Evolutionary conservation across 2,113 vertebrate genomes (phyloP), one percentile per base, ranked within the genome.

Genomic region (Atractosteus spatula): DNA sequence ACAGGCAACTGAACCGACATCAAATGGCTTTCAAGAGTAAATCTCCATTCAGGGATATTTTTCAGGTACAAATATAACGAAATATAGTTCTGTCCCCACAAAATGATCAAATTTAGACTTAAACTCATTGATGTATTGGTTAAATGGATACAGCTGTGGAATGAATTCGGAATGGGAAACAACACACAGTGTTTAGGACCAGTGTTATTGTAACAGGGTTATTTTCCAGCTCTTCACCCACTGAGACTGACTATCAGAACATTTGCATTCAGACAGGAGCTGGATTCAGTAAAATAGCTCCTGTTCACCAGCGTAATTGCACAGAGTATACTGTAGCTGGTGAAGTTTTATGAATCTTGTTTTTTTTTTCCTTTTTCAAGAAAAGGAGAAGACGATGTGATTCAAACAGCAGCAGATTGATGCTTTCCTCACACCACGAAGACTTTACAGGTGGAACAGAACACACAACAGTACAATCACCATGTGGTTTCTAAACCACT

Each of bases 401-500:
- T 59, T 56, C 71, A 6, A 14, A 66, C 3, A 42, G 62, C 63
- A 66, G 17, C 47, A 55, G 68, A 14, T 57, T 56, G 43, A 47
- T 44, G 13, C 54, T 67, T 55, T 14, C 62, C 64, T 12, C 29
- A 29, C 29, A 29, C 41, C 54, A 13, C 63, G 11, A 4, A 7
- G 41, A 45, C 64, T 66, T 57, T 44, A 10, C 41, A 44, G 71
- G 72, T 64, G 43, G 63, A 73, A 71, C 42, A 64, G 68, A 61
- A 65, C 56, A 29, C 29, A 29, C 29, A 29, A 54, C 59, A 42
- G 66, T 56, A 63, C 7, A 42, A 29, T 29, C 29, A 29, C 29
- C 29, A 71, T 70, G 42, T 61, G 68, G 69, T 76, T 73, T 69
- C 56, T 70, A 62, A 77, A 67, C 62, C 75, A 73, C 64, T 77